Evolutionary conservation across 2,888 invertebrate genomes (phyloP).

Genomic region (Prosapia bicincta): DNA sequence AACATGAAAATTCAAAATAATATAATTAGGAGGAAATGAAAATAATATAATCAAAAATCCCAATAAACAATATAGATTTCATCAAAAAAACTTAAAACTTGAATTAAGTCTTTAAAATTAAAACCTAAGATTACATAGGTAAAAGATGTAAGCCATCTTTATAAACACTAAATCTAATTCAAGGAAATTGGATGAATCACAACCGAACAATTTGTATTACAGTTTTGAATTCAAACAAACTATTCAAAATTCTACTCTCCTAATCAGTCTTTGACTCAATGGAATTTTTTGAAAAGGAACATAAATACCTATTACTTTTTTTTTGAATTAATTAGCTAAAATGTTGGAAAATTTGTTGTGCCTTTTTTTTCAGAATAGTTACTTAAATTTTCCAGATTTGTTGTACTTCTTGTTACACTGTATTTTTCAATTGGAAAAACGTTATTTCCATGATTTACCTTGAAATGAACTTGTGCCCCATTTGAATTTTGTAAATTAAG

Average conservation of each 20-base stretch:
- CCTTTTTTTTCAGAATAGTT: background rate
- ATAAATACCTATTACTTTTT: background rate
- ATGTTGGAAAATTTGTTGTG: background rate
- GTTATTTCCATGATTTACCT: background rate
- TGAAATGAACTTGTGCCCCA: background rate
- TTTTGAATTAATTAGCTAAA: too few relatives aligned
- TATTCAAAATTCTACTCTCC: background rate
- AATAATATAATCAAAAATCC: too few relatives aligned
- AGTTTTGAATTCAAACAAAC: background rate
- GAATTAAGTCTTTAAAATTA: too few relatives aligned
- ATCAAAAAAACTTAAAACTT: too few relatives aligned
- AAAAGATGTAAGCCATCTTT: too few relatives aligned
- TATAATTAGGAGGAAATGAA: too few relatives aligned
- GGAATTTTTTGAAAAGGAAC: background rate
- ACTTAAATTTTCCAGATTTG: background rate
- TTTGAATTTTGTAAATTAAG: background rate
- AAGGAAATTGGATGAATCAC: too few relatives aligned
- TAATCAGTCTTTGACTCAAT: background rate
- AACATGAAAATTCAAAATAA: too few relatives aligned
- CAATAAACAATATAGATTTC: too few relatives aligned
- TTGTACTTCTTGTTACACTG: background rate
- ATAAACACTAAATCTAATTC: too few relatives aligned
- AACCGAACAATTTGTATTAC: background rate
- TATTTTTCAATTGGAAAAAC: too few relatives aligned
- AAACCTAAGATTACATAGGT: too few relatives aligned